phyloP scores from a whole-genome alignment of 2,888 invertebrate genomes.

The Aspidiotus destructor region DNA sequence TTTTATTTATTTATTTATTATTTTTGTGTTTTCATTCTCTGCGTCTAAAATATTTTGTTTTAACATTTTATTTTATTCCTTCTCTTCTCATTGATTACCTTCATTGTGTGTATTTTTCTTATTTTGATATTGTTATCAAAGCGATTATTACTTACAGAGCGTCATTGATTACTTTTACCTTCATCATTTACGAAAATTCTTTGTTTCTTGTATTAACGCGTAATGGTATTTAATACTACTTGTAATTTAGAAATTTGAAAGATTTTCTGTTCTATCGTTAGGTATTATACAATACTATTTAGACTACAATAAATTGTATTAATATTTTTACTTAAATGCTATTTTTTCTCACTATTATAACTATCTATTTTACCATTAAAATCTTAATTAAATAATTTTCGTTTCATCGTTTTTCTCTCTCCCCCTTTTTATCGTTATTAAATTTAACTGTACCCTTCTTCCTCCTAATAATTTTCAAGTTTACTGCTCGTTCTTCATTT shows the following conservation, averaged over 20 bases:
- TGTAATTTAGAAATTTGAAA: too few relatives aligned
- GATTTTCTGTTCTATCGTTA: too few relatives aligned
- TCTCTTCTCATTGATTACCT: conserved; percentile 3
- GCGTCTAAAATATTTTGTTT: conserved; percentile 12
- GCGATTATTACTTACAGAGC: background rate
- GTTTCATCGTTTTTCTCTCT: background rate
- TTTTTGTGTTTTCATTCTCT: conserved; percentile 15
- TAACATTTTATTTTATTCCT: conserved; percentile 20
- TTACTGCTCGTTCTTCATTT: conserved; percentile 14
- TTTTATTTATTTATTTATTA: conserved; percentile 15
- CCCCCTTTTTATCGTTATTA: background rate
- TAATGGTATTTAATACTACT: background rate
- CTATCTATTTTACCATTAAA: background rate
- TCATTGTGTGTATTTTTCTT: too few relatives aligned
- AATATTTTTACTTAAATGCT: too few relatives aligned
- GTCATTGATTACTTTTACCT: background rate
- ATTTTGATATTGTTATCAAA: too few relatives aligned
- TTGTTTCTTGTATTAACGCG: background rate
- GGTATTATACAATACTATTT: too few relatives aligned
- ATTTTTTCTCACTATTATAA: too few relatives aligned
- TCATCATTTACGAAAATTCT: background rate
- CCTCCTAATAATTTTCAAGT: conserved; percentile 18
- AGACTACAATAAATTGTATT: too few relatives aligned
- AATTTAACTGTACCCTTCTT: background rate
- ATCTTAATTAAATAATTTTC: background rate